Percentiles rank a stretch among this genome's conserved stretches.
phyloP scores from a whole-genome alignment of 2,888 invertebrate species.

The Lypha dubia region DNA sequence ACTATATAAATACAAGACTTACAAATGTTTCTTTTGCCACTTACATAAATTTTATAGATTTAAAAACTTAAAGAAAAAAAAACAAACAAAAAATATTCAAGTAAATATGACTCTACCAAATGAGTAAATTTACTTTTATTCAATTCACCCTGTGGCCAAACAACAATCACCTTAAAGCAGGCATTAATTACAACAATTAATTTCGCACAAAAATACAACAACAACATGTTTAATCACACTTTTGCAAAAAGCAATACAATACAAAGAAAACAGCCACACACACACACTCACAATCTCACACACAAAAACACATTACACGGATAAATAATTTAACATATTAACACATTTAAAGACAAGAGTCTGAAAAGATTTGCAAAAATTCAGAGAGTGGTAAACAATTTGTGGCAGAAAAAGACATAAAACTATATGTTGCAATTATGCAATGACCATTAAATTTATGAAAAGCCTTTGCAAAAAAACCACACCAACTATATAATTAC shows the following conservation, averaged over 20 bases:
- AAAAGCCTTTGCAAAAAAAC: constrained; percentile 27
- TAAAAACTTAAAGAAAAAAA: too few relatives aligned
- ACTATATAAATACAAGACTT: neutral
- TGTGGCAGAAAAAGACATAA: neutral
- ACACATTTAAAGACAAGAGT: constrained; percentile 19
- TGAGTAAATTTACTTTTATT: constrained; percentile 15
- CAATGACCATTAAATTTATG: constrained; percentile 61
- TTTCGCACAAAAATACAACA: constrained; percentile 59
- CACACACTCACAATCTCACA: neutral
- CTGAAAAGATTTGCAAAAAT: constrained; percentile 2
- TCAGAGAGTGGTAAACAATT: constrained; percentile 13
- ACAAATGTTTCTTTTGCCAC: constrained; percentile 34
- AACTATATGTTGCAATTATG: constrained; percentile 49
- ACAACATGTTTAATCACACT: constrained; percentile 48
- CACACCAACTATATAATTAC: constrained; percentile 48
- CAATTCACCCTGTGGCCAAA: constrained; percentile 65
- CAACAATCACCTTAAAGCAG: constrained; percentile 71
- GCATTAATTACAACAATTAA: constrained; percentile 72
- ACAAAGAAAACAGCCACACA: constrained; percentile 6
- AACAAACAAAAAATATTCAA: constrained; percentile 8
- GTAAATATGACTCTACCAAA: constrained; percentile 2
- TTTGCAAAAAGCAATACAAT: constrained; percentile 27
- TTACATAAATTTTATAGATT: constrained; percentile 3
- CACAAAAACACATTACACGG: too few relatives aligned
- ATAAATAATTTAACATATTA: constrained; percentile 12